These are phyloP conservation scores for Diabrotica undecimpunctata DNA, from an alignment of 1,140 invertebrate species.

Conservation along the genomic window DNA sequence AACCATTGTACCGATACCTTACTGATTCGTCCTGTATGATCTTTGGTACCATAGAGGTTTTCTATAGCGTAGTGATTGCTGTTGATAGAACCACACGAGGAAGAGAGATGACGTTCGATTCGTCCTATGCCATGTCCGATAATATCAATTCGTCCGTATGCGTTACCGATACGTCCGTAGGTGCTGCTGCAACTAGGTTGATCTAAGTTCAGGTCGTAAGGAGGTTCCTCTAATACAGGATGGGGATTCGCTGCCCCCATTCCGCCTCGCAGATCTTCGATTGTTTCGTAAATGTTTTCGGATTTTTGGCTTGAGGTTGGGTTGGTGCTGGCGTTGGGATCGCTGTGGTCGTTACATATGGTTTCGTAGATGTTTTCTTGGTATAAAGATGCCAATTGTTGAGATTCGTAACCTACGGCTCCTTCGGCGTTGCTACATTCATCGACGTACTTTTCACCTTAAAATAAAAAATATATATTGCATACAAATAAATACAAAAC, in stretches of 20 bases:
- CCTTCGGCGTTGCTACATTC: conserved; percentile 54
- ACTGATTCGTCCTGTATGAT: conserved; percentile 48
- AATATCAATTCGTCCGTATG: conserved; percentile 55
- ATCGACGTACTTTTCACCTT: conserved; percentile 34
- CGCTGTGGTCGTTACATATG: conserved; percentile 42
- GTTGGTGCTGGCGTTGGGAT: conserved; percentile 36
- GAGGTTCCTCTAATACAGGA: conserved; percentile 26
- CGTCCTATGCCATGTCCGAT: conserved; percentile 54
- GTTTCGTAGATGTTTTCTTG: conserved; percentile 55
- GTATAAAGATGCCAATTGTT: conserved; percentile 41
- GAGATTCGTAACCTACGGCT: conserved; percentile 49
- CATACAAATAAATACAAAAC: neutral
- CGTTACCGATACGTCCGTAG: conserved; percentile 48
- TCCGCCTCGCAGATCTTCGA: conserved; percentile 47
- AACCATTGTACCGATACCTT: conserved; percentile 58
- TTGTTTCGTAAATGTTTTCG: conserved; percentile 55
- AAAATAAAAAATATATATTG: neutral
- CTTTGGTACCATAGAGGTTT: conserved; percentile 38
- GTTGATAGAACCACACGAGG: conserved; percentile 57
- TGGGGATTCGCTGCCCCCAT: neutral
- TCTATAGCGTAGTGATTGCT: conserved; percentile 44
- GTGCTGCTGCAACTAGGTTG: conserved; percentile 41
- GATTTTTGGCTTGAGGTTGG: conserved; percentile 42
- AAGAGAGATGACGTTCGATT: conserved; percentile 56
- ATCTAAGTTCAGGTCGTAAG: conserved; percentile 35